These are phyloP conservation scores for Trissolcus brochymenae DNA, from an alignment of 2,888 invertebrate genomes.

Conservation along the genomic window DNA sequence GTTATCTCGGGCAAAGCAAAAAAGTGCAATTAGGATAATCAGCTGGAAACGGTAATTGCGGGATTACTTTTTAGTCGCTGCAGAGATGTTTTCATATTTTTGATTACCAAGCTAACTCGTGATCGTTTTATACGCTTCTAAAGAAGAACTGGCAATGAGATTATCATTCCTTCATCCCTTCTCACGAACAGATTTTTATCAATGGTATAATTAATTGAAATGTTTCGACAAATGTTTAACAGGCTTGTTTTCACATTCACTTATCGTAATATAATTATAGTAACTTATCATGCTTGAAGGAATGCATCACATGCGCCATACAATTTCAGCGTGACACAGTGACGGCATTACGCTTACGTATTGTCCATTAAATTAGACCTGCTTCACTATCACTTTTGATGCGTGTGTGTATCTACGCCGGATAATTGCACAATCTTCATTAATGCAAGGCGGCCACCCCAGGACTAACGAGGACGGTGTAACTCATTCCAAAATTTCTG, in stretches of 20 bases:
- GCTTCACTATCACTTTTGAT: conserved; percentile 50
- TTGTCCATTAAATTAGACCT: conserved; percentile 54
- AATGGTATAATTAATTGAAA: too few species aligned
- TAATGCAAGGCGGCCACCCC: conserved; percentile 34
- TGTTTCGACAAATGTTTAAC: too few species aligned
- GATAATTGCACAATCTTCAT: conserved; percentile 50
- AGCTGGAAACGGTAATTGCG: conserved; percentile 6
- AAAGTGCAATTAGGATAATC: conserved; percentile 16
- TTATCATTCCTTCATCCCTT: too few species aligned
- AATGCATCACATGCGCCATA: conserved; percentile 24
- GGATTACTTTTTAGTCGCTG: conserved; percentile 8
- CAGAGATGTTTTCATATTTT: conserved; percentile 6
- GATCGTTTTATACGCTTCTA: not conserved
- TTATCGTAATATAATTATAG: conserved; percentile 21
- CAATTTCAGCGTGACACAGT: conserved; percentile 31
- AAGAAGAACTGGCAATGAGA: too few species aligned
- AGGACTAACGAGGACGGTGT: conserved; percentile 9
- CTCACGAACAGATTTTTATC: too few species aligned
- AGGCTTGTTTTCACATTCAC: not conserved
- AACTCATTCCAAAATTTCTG: conserved; percentile 34
- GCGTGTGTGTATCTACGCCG: conserved; percentile 38
- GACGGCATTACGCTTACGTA: conserved; percentile 40
- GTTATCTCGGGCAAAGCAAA: conserved; percentile 22
- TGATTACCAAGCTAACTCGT: conserved; percentile 2
- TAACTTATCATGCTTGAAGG: conserved; percentile 40